Conservation (phyloP, 1,140 invertebrate species). For the Rhopalosiphum padi region DNA sequence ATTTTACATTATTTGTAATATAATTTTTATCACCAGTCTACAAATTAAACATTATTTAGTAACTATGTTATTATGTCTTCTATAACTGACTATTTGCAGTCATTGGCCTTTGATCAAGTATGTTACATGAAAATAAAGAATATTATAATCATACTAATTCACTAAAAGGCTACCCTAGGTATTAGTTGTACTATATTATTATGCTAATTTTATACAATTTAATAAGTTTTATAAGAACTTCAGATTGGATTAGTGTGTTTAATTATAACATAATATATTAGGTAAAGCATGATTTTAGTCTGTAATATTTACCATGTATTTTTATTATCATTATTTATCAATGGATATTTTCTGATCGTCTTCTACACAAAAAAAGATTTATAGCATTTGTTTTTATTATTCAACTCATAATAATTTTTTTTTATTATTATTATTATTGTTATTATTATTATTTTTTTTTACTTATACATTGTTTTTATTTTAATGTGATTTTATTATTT, state of each 20-base stretch:
- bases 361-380: neutral
- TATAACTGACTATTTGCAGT: neutral
- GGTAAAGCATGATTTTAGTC: neutral
- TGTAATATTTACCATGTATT: neutral
- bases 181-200: neutral
- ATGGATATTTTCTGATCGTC: neutral
- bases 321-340: neutral
- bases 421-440: neutral
- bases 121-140: neutral
- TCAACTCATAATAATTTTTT: neutral
- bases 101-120: neutral
- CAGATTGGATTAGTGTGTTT: neutral
- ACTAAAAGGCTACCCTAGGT: neutral
- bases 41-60: neutral
- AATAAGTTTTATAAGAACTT: neutral
- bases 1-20: neutral
- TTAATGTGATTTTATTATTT: constrained; percentile 4
- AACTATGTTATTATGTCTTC: neutral
- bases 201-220: neutral
- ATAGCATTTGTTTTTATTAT: neutral
- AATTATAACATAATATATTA: neutral
- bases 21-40: neutral
- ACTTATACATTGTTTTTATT: neutral
- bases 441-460: neutral
- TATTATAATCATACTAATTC: neutral